phyloP scores from a whole-genome alignment of 2,113 vertebrate species.

The Myrmecobius fasciatus region DNA sequence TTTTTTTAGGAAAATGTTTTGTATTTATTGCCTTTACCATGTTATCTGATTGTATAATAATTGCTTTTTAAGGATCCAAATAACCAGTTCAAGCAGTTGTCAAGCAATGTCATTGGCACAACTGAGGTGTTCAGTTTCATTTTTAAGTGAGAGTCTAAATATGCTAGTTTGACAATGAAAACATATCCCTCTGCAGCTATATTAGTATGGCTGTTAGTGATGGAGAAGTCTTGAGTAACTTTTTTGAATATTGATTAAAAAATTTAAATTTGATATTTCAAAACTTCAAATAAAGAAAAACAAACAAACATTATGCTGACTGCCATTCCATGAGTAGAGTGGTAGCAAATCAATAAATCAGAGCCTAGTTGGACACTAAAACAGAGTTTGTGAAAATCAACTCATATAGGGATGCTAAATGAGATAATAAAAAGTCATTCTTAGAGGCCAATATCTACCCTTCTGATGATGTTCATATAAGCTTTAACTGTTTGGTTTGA shows the following conservation, averaged over 20 bases:
- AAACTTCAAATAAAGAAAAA: slow-evolving; percentile 34
- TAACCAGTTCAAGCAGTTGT: background rate
- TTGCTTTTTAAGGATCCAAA: too few relatives aligned
- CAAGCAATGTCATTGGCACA: slow-evolving; percentile 10
- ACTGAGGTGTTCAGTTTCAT: background rate
- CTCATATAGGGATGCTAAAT: background rate
- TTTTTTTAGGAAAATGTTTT: too few relatives aligned
- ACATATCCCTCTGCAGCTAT: background rate
- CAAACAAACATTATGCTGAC: slow-evolving; percentile 3
- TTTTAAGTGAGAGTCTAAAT: slow-evolving; percentile 36
- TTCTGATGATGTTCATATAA: slow-evolving; percentile 7
- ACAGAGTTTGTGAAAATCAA: background rate
- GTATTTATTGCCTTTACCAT: too few relatives aligned
- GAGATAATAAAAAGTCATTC: background rate
- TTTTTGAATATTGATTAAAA: background rate
- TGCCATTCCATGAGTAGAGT: background rate
- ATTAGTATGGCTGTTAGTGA: background rate
- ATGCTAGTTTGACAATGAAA: background rate
- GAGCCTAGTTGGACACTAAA: background rate
- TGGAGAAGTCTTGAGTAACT: background rate
- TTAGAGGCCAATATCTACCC: slow-evolving; percentile 6
- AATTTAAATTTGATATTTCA: background rate
- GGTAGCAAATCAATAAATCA: slow-evolving; percentile 10
- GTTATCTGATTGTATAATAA: too few relatives aligned
- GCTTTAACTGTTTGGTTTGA: slow-evolving; percentile 18